phyloP scores from a whole-genome alignment of 1,140 invertebrate genomes.

The Paramacrobiotus metropolitanus region DNA sequence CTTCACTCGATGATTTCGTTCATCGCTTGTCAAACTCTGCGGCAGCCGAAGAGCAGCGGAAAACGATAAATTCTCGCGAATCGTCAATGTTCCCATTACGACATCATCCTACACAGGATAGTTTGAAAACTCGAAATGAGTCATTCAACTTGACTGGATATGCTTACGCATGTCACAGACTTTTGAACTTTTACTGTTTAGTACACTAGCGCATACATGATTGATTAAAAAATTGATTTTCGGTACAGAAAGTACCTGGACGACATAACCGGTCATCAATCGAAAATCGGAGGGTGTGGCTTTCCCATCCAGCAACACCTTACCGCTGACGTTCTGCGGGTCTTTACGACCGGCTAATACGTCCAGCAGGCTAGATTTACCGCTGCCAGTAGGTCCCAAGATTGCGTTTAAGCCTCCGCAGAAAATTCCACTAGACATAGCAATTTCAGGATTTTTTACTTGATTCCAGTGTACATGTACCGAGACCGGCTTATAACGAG shows the following conservation, averaged over 20 bases:
- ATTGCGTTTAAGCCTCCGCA: slow-evolving; percentile 24
- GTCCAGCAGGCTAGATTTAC: slow-evolving; percentile 24
- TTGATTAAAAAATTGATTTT: not conserved
- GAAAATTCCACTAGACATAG: slow-evolving; percentile 19
- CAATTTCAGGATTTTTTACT: too few relatives aligned
- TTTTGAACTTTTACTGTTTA: not conserved
- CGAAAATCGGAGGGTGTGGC: slow-evolving; percentile 22
- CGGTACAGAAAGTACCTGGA: slow-evolving; percentile 23
- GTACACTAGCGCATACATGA: not conserved
- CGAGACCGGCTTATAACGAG: too few relatives aligned
- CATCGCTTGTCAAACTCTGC: slow-evolving; percentile 10
- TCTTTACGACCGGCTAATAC: slow-evolving; percentile 22
- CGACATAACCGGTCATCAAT: slow-evolving; percentile 24
- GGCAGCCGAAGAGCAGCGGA: slow-evolving; percentile 20
- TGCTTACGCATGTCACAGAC: too few relatives aligned
- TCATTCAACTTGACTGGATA: not conserved
- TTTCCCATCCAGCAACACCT: slow-evolving; percentile 20
- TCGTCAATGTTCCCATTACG: slow-evolving; percentile 21
- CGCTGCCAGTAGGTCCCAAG: slow-evolving; percentile 23
- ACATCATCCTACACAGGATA: slow-evolving; percentile 18
- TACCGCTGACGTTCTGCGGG: slow-evolving; percentile 17
- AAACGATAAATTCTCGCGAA: slow-evolving; percentile 22
- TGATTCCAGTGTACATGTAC: too few relatives aligned
- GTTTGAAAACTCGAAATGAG: not conserved
- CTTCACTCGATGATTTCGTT: slow-evolving; percentile 17